Evolutionary conservation across 2,888 invertebrate species (phyloP), one percentile per base, ranked within the genome.

Genomic region (Tenthredo distinguenda): DNA sequence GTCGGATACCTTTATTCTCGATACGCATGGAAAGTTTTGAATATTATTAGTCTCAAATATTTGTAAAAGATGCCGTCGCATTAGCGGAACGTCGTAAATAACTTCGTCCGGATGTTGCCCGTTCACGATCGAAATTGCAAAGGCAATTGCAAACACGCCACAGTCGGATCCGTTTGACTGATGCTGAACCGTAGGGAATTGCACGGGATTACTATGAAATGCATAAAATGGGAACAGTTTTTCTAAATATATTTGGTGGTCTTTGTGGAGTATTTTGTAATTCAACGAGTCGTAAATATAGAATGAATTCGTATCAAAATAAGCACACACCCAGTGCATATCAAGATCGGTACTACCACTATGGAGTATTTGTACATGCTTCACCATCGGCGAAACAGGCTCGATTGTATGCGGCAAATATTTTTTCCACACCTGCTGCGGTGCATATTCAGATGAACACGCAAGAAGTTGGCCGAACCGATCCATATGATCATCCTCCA

Each of bases 281-380:
- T 84, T 72, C 0, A 84, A 21, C 9, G 88, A 87, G 50, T 88
- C 87, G 62, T 86, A 87, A 18, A 87, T 85, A 58, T 62, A 84
- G 3, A 86, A 81, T 68, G 84, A 62, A 15, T 84, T 72, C 0
- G 71, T 47, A 62, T 87, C 86, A 77, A 85, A 86, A 83, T 74
- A 86, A 21, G 84, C 84, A 9, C 77, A 77, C 40, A 55, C 77
- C 50, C 77, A 77, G 50, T 77, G 77, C 77, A 18, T 47, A 50
- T 77, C 31, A 74, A 18, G 40, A n/a, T 47, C 77, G 26, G 12
- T 47, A 26, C 40, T 40, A 55, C 85, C 84, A 43, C 87, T 86
- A 58, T 86, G 82, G 82, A 87, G 84, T 34, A 87, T 86, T 81
- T 88, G 88, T 58, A 87, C 79, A 50, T 88, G 86, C 79, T 85